Conservation (phyloP, 2,113 vertebrate genomes). For the Vimba vimba region DNA sequence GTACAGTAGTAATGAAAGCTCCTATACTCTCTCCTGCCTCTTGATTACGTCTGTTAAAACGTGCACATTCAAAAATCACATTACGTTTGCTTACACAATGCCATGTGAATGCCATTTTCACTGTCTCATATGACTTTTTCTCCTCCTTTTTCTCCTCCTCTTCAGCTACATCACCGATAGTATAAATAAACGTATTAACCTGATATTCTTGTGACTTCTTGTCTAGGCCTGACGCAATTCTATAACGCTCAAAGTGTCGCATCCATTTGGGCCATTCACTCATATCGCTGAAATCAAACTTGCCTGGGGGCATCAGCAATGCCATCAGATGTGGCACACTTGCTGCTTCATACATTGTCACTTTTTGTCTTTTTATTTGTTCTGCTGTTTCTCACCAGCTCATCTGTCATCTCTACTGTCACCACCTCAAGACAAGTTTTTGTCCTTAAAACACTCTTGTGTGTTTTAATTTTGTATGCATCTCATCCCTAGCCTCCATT, state of each 20-base stretch:
- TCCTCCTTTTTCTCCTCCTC: slow-evolving; percentile 41
- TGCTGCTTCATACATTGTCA: neutral
- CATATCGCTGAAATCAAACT: slow-evolving; percentile 5
- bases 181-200: neutral
- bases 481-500: too few species aligned
- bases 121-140: slow-evolving; percentile 22
- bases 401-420: neutral
- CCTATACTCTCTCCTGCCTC: slow-evolving; percentile 37
- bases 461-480: neutral
- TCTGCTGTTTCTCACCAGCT: neutral
- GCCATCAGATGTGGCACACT: neutral
- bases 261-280: neutral
- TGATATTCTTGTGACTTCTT: neutral
- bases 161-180: slow-evolving; percentile 13
- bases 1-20: slow-evolving; percentile 44
- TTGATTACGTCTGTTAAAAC: slow-evolving; percentile 36
- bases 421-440: too few species aligned
- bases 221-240: neutral
- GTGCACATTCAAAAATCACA: slow-evolving; percentile 8
- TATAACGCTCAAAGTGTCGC: neutral
- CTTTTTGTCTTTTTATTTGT: neutral
- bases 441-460: too few species aligned
- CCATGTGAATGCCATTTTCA: slow-evolving; percentile 1
- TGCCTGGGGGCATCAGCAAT: neutral
- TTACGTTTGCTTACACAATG: slow-evolving; percentile 27